Evolutionary conservation across 2,113 vertebrate species (phyloP).

Genomic region (Protobothrops mucrosquamatus): DNA sequence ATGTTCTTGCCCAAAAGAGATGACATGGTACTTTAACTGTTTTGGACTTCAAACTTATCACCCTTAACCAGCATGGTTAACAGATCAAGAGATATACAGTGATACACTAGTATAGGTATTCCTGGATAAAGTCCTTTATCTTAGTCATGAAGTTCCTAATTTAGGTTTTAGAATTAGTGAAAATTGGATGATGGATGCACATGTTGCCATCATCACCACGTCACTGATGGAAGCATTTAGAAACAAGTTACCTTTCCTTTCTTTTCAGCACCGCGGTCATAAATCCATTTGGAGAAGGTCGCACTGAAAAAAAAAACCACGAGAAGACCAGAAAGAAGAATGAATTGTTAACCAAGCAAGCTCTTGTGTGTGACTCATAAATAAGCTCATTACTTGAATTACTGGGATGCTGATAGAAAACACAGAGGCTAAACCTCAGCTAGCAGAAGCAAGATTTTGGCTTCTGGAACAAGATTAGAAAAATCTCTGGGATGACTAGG

Average conservation of each 20-base stretch:
- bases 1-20: neutral
- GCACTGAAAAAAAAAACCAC: neutral
- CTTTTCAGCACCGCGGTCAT: neutral
- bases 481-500: neutral
- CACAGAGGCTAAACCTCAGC: neutral
- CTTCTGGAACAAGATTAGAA: neutral
- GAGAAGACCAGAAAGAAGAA: neutral
- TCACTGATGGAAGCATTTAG: neutral
- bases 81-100: neutral
- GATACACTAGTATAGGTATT: neutral
- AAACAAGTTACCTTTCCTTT: neutral
- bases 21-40: neutral
- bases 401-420: neutral
- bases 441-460: neutral
- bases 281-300: neutral
- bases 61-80: neutral
- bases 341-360: constrained; percentile 6
- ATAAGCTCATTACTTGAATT: constrained; percentile 15
- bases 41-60: neutral
- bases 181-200: neutral
- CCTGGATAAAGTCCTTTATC: neutral
- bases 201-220: neutral
- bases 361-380: constrained; percentile 1
- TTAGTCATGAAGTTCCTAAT: neutral
- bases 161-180: neutral